A percentile compares a stretch with the other conserved stretches of the same genome.
Conservation (phyloP, 2,888 invertebrate species). For the Himalopsyche anomala region DNA sequence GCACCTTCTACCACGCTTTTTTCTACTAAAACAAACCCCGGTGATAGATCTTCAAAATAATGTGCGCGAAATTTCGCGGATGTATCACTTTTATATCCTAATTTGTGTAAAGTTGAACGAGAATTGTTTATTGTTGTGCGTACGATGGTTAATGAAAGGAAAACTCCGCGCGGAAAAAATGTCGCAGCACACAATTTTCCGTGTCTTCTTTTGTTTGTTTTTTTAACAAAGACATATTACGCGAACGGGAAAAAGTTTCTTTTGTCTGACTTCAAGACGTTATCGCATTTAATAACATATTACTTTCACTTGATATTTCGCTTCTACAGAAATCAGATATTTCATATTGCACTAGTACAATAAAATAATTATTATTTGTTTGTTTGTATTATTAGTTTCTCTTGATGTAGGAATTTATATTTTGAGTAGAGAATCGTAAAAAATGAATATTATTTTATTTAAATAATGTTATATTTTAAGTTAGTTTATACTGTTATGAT, state of each 20-base stretch:
- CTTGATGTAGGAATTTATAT: too few relatives aligned
- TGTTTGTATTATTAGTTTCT: too few relatives aligned
- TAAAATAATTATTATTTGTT: too few relatives aligned
- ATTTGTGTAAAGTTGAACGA: constrained; percentile 36
- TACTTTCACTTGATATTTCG: too few relatives aligned
- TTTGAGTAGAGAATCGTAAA: too few relatives aligned
- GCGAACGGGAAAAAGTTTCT: neutral
- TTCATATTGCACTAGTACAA: too few relatives aligned
- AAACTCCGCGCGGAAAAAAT: neutral
- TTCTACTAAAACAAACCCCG: neutral
- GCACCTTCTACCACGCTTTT: neutral
- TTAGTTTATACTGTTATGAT: too few relatives aligned
- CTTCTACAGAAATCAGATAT: too few relatives aligned
- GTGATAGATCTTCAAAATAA: constrained; percentile 25
- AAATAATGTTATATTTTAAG: too few relatives aligned
- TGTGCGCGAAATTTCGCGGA: neutral
- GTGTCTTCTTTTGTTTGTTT: neutral
- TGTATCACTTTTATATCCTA: constrained; percentile 42
- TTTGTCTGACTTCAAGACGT: neutral
- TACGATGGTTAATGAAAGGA: neutral
- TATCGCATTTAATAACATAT: neutral
- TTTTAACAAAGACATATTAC: neutral
- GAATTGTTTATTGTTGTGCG: neutral
- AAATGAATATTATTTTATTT: too few relatives aligned
- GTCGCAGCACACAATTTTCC: neutral